A percentile compares a stretch with the other conserved stretches of the same genome.
Evolutionary conservation across 35 echinoderm and acorn worm species (phyloP).

Genomic region (Apostichopus japonicus): DNA sequence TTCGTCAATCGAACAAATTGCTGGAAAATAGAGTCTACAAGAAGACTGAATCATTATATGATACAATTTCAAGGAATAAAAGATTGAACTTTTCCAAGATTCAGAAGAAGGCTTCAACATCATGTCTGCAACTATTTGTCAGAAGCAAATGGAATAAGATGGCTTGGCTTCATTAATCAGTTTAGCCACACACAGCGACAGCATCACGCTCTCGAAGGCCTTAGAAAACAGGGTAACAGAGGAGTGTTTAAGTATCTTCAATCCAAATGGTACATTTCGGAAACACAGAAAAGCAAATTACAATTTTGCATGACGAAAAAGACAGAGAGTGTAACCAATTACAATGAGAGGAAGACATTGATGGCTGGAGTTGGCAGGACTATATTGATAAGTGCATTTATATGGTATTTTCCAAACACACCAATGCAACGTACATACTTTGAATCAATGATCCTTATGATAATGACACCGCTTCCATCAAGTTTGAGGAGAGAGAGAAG

Average conservation of each 20-base stretch:
- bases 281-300: too few species aligned
- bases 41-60: too few species aligned
- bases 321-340: slow-evolving; percentile 8
- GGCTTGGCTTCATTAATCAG: slow-evolving; percentile 4
- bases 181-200: slow-evolving; percentile 6
- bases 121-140: slow-evolving; percentile 1
- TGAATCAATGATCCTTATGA: too few species aligned
- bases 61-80: too few species aligned
- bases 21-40: too few species aligned
- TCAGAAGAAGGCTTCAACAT: slow-evolving; percentile 9
- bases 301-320: too few species aligned
- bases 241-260: too few species aligned
- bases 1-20: too few species aligned
- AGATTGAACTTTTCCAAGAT: not conserved
- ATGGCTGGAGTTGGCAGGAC: not conserved
- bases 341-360: not conserved
- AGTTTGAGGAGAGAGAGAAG: too few species aligned
- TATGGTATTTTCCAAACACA: not conserved
- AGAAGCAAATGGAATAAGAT: slow-evolving; percentile 7
- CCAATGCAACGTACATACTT: not conserved
- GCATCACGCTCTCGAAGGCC: not conserved
- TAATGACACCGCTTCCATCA: too few species aligned
- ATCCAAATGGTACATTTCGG: too few species aligned
- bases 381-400: slow-evolving; percentile 1
- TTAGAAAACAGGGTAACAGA: too few species aligned